Evolutionary conservation across 2,888 invertebrate species (phyloP), one percentile per base, ranked within the genome.

Genomic region (Drosophila quinaria): DNA sequence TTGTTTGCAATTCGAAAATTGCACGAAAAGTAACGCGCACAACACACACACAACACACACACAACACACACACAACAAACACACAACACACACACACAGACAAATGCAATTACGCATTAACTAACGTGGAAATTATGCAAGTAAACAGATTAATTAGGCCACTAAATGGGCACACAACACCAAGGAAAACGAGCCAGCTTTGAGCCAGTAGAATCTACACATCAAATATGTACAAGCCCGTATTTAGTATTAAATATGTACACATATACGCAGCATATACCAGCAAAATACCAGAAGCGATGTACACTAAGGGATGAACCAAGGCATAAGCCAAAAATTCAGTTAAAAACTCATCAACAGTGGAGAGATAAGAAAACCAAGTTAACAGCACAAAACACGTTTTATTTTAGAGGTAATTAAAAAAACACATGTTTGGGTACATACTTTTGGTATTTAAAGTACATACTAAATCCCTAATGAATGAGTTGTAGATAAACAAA

Each of bases 141-240:
- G 85, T 90, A 86, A 86, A 90, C 89, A 86, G 78, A 88, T 88
- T 86, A 86, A 86, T 86, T 86, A 65, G 85, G 89, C 78, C 85
- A 74, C 62, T 55, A 61, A 74, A 71, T 80, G 75, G 67, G 78
- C 64, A 51, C 78, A 78, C 78, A 78, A 33, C 11, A 33, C 11
- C 31, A 19, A 37, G 49, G 37, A 46, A 29, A 49, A 46, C 51
- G 49, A 63, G 17, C 25, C 54, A 29, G 17, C 49, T 49, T 31
- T 33, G 52, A n/a, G 25, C 25, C 25, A 25, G 29, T 29, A 44
- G 54, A 41, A 61, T 49, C 61, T 44, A 62, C 60, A 52, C n/a
- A 46, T 52, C 33, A 54, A 67, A 50, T 64, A 44, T 58, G 41
- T 64, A 47, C 50, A 10, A 33, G 49, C 44, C 31, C 35, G 22